Percentiles rank a stretch among this genome's conserved stretches.
These are phyloP conservation scores for Drosophila hawaiiensis DNA, from an alignment of 2,888 invertebrate species.

Conservation along the genomic window DNA sequence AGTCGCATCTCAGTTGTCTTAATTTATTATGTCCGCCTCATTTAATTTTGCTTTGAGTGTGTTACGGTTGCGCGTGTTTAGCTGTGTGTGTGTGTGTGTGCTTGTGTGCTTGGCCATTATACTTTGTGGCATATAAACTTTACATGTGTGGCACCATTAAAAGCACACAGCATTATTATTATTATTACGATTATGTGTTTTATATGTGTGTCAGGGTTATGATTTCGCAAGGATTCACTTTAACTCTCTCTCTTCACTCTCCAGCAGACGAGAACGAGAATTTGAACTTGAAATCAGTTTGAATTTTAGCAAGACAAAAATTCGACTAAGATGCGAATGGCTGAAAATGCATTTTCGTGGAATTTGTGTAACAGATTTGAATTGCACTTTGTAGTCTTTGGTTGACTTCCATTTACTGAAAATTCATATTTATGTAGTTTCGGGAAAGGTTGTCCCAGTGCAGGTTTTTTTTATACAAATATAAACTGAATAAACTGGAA, in stretches of 20 bases:
- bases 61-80: background rate
- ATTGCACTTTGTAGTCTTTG: background rate
- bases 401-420: background rate
- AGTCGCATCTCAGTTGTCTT: conserved; percentile 50
- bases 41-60: conserved; percentile 32
- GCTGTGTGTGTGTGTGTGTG: background rate
- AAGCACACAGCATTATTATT: conserved; percentile 70
- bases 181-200: conserved; percentile 69
- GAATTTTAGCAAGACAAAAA: background rate
- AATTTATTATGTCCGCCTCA: conserved; percentile 77
- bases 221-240: conserved; percentile 16
- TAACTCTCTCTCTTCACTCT: background rate
- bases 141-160: conserved; percentile 65
- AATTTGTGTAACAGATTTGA: background rate
- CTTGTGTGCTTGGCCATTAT: conserved; percentile 47
- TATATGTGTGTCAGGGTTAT: conserved; percentile 52
- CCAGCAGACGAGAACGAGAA: background rate
- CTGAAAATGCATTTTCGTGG: background rate
- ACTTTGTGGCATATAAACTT: conserved; percentile 67
- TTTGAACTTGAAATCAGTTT: conserved; percentile 32
- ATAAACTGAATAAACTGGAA: background rate
- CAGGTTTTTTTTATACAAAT: background rate
- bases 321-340: background rate
- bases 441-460: background rate
- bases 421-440: background rate